Conservation (phyloP, 2,888 invertebrate genomes). For the Eilema griseolum region DNA sequence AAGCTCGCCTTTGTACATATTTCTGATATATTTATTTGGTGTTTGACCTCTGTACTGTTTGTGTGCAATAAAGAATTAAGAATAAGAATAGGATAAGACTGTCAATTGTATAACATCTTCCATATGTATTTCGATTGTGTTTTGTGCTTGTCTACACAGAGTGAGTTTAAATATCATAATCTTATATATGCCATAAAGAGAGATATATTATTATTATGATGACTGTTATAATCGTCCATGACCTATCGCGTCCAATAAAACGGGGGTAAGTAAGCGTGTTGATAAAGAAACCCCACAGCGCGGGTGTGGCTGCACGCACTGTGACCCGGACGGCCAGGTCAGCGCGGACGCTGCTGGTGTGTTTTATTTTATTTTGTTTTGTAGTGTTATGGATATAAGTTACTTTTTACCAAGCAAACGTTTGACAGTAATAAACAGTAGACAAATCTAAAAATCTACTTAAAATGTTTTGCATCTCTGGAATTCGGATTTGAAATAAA, state of each 20-base stretch:
- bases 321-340: conserved; percentile 39
- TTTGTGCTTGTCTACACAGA: too few relatives aligned
- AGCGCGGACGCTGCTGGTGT: conserved; percentile 8
- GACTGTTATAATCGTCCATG: conserved; percentile 41
- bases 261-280: conserved; percentile 34
- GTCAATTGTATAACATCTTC: too few relatives aligned
- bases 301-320: conserved; percentile 59
- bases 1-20: too few relatives aligned
- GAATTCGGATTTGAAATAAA: neutral
- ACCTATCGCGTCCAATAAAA: conserved; percentile 36
- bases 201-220: neutral
- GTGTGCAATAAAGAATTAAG: too few relatives aligned
- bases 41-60: too few relatives aligned
- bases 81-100: too few relatives aligned
- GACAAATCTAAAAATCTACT: neutral
- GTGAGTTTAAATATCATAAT: too few relatives aligned
- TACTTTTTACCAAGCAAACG: neutral
- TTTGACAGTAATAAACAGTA: neutral
- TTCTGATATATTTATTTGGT: too few relatives aligned
- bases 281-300: conserved; percentile 59
- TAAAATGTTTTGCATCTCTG: neutral
- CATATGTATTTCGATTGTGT: too few relatives aligned
- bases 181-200: too few relatives aligned
- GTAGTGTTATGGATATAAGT: neutral
- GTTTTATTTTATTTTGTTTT: conserved; percentile 10